A percentile compares a stretch with the other conserved stretches of the same genome.
phyloP scores from a whole-genome alignment of 2,888 invertebrate species.

The Agrotis clavis region DNA sequence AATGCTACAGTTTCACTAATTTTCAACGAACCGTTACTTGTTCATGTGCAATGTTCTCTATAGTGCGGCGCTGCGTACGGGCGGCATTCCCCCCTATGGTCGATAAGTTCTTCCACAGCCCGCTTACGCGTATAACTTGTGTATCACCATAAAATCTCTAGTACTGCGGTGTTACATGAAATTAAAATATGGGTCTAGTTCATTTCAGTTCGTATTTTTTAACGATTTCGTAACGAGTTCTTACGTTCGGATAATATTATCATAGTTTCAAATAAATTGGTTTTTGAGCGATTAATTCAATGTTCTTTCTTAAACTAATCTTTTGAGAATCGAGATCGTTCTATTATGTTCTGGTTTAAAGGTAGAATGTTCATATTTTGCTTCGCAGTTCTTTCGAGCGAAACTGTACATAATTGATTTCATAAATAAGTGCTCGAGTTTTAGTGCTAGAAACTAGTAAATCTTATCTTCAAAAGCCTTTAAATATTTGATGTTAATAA shows the following conservation, averaged over 20 bases:
- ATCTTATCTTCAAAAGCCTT: constrained; percentile 7
- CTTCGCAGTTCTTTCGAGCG: constrained; percentile 6
- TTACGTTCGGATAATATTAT: constrained; percentile 29
- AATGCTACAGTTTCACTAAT: background rate
- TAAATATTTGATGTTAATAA: constrained; percentile 24
- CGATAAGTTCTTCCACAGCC: background rate
- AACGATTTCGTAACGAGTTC: constrained; percentile 44
- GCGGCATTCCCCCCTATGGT: no score
- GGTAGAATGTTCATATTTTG: background rate
- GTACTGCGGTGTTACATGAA: constrained; percentile 74
- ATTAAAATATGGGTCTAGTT: constrained; percentile 83
- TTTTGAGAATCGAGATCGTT: background rate
- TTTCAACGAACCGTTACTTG: no score
- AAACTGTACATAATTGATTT: constrained; percentile 25
- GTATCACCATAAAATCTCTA: constrained; percentile 65
- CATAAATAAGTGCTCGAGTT: background rate
- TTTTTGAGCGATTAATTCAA: constrained; percentile 8
- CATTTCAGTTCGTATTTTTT: constrained; percentile 70
- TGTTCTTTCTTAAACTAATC: background rate
- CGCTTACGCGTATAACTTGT: constrained; percentile 51
- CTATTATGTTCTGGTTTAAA: background rate
- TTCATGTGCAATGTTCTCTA: no score
- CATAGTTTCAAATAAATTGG: constrained; percentile 7
- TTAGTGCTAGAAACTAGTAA: constrained; percentile 1
- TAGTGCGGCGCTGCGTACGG: no score